Evolutionary conservation across 2,113 vertebrate genomes (phyloP).

Genomic region (Cyphomyrus plagiostoma): DNA sequence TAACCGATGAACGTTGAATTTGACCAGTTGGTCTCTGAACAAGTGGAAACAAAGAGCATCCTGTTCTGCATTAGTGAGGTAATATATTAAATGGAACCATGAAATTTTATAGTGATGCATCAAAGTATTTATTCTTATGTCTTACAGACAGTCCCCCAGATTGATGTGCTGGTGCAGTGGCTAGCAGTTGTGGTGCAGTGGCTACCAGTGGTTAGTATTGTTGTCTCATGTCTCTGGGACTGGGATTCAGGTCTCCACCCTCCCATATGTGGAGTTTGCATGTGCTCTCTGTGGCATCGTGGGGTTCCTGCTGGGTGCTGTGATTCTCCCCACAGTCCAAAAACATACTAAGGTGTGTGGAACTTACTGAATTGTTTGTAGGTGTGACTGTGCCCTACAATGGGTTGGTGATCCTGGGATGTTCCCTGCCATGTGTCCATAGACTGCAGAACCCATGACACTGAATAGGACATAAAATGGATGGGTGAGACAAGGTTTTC

Average conservation of each 20-base stretch:
- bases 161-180: neutral
- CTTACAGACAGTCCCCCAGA: neutral
- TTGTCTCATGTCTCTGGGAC: neutral
- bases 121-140: neutral
- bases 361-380: neutral
- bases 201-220: neutral
- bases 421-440: neutral
- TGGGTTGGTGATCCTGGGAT: neutral
- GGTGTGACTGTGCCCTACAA: neutral
- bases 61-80: neutral
- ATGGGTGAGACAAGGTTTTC: neutral
- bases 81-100: neutral
- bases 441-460: neutral
- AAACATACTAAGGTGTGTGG: neutral
- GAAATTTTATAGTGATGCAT: neutral
- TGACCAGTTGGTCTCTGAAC: neutral
- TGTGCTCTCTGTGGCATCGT: neutral
- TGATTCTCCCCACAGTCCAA: neutral
- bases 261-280: neutral
- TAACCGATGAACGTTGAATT: neutral
- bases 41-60: neutral
- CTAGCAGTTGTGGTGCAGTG: too few species aligned
- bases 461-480: neutral
- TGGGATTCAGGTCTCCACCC: neutral
- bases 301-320: neutral